Evolutionary conservation across 2,888 invertebrate species (phyloP).

Genomic region (Acronicta psi): DNA sequence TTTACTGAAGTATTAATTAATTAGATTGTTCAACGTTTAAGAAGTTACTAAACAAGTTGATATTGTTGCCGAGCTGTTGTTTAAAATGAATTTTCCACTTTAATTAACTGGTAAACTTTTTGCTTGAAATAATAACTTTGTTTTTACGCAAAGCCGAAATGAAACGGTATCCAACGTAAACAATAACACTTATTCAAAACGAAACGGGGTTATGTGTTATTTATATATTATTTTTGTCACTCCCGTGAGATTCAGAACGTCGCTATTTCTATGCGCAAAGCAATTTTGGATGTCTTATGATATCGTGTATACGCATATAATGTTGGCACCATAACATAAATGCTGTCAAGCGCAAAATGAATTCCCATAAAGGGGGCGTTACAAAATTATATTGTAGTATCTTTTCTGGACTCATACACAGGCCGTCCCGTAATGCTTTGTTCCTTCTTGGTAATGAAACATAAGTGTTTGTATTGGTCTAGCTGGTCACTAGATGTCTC

Average conservation of each 20-base stretch:
- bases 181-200: constrained; percentile 32
- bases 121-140: constrained; percentile 24
- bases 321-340: constrained; percentile 29
- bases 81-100: constrained; percentile 32
- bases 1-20: constrained; percentile 40
- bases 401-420: constrained; percentile 11
- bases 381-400: constrained; percentile 26
- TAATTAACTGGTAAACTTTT: constrained; percentile 43
- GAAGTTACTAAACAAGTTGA: constrained; percentile 40
- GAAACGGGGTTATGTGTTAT: constrained; percentile 20
- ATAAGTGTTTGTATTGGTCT: no score
- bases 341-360: constrained; percentile 33
- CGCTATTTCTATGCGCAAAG: constrained; percentile 33
- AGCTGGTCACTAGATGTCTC: no score
- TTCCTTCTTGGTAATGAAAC: background rate
- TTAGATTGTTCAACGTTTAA: constrained; percentile 40
- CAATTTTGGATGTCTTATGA: constrained; percentile 42
- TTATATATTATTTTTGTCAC: constrained; percentile 39
- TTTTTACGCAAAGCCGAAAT: constrained; percentile 16
- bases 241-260: constrained; percentile 27
- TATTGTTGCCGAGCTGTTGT: constrained; percentile 33
- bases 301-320: constrained; percentile 28
- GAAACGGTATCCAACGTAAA: constrained; percentile 16
- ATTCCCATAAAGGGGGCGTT: constrained; percentile 20
- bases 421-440: constrained; percentile 6